A percentile compares a stretch with the other conserved stretches of the same genome.
These are phyloP conservation scores for Platycercus adscitus DNA, from an alignment of 2,113 vertebrate species.

Conservation along the genomic window DNA sequence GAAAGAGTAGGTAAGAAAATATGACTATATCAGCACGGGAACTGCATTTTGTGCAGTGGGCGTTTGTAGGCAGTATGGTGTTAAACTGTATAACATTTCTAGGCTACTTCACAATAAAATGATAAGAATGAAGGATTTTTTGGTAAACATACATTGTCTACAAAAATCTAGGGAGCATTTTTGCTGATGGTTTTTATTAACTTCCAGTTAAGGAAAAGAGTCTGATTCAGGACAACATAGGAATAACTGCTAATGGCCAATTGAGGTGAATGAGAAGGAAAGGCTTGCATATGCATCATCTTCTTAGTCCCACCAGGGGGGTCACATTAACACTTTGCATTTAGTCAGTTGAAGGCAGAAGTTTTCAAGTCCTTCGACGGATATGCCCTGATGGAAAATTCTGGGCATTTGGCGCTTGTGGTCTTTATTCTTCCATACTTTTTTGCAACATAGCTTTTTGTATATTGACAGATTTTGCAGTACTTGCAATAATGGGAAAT, in stretches of 20 bases:
- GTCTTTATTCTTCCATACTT: neutral
- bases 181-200: neutral
- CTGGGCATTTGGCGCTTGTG: neutral
- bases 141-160: neutral
- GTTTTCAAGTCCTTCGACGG: neutral
- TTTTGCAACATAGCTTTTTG: neutral
- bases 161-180: neutral
- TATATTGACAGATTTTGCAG: neutral
- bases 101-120: neutral
- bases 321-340: neutral
- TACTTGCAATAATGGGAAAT: neutral
- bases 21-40: neutral
- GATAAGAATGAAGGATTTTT: neutral
- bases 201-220: neutral
- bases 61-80: neutral
- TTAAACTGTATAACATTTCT: neutral
- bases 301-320: too few relatives aligned
- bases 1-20: neutral
- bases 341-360: neutral
- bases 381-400: neutral
- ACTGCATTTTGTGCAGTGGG: neutral
- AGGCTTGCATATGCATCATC: too few relatives aligned
- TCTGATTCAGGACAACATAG: neutral
- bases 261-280: neutral
- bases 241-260: neutral